Conservation (phyloP, 2,888 invertebrate species). For the Strigamia maritima region DNA sequence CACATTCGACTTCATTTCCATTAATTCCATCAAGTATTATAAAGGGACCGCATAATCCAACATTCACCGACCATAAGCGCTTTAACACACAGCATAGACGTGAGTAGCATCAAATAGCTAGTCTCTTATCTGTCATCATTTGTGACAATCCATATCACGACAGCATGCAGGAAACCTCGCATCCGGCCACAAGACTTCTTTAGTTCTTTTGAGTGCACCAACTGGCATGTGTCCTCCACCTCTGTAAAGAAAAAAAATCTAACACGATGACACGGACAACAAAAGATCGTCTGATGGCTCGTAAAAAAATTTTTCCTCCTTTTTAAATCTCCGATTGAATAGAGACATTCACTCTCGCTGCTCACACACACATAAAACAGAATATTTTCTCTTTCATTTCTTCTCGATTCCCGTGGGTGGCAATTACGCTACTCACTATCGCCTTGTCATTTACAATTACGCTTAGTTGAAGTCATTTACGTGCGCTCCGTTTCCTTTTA, state of each 20-base stretch:
- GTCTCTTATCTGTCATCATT: conserved; percentile 29
- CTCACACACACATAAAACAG: neutral
- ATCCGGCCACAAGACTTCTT: conserved; percentile 28
- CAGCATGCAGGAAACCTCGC: conserved; percentile 31
- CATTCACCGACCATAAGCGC: conserved; percentile 4
- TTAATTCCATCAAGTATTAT: neutral
- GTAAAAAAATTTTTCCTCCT: neutral
- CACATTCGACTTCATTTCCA: neutral
- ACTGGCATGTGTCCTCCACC: conserved; percentile 27
- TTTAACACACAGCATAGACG: conserved; percentile 4
- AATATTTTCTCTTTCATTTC: conserved; percentile 26
- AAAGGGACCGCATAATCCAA: neutral
- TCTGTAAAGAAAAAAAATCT: neutral
- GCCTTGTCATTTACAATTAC: conserved; percentile 34
- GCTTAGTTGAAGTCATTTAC: conserved; percentile 27
- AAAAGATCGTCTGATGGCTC: conserved; percentile 17
- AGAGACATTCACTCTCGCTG: neutral
- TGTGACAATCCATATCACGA: conserved; percentile 32
- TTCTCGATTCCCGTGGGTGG: conserved; percentile 29
- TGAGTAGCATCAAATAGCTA: conserved; percentile 21
- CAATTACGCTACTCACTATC: conserved; percentile 13
- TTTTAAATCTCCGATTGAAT: neutral
- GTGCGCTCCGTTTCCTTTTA: conserved; percentile 31
- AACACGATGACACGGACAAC: conserved; percentile 13
- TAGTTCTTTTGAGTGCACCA: conserved; percentile 30